These are phyloP conservation scores for Sebastes taczanowskii DNA, from an alignment of 2,797 vertebrate species.

Conservation along the genomic window DNA sequence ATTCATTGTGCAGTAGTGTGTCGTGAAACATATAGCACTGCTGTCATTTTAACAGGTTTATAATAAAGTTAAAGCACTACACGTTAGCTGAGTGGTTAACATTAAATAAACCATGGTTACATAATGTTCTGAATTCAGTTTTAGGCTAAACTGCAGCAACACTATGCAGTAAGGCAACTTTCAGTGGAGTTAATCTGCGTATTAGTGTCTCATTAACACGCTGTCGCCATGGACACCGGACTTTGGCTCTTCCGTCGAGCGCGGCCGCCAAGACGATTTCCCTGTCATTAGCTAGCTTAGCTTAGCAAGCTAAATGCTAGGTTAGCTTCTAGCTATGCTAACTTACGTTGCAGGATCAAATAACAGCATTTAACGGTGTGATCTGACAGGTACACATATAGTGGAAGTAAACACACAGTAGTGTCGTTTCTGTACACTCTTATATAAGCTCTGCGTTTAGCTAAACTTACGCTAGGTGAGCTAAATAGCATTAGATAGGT, in stretches of 20 bases:
- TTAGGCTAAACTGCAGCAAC: neutral
- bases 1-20: neutral
- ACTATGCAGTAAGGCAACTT: neutral
- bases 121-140: constrained; percentile 36
- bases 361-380: fast-evolving
- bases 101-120: constrained; percentile 14
- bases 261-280: constrained; percentile 35
- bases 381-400: fast-evolving
- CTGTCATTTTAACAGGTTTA: neutral
- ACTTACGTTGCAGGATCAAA: neutral
- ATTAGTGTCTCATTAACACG: fast-evolving
- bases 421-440: fast-evolving
- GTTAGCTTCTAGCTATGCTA: constrained; percentile 1
- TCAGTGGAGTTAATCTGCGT: fast-evolving
- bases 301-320: constrained; percentile 22
- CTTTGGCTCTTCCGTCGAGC: neutral
- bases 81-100: neutral
- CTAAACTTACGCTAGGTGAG: constrained; percentile 29
- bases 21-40: neutral
- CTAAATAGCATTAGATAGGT: constrained; percentile 17
- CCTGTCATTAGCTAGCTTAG: constrained; percentile 52
- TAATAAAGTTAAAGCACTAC: neutral
- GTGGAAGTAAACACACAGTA: neutral
- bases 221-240: neutral
- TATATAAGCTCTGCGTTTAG: neutral